These are phyloP conservation scores for Caranx melampygus DNA, from an alignment of 2,113 vertebrate genomes.

Conservation along the genomic window DNA sequence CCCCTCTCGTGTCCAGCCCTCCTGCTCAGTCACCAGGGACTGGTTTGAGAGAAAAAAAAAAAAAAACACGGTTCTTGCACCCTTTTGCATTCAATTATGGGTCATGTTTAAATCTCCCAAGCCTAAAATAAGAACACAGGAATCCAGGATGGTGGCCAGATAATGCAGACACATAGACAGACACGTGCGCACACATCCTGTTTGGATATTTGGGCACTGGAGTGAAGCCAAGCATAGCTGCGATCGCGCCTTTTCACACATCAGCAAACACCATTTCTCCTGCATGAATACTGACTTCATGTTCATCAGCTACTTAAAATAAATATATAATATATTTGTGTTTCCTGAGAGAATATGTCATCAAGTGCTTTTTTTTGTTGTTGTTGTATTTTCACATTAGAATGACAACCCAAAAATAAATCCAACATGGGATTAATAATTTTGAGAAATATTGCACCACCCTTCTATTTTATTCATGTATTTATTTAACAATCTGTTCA, in stretches of 20 bases:
- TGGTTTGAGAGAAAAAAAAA: conserved; percentile 35
- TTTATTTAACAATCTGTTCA: conserved; percentile 42
- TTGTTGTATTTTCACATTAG: neutral
- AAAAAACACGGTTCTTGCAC: conserved; percentile 41
- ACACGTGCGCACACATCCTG: conserved; percentile 14
- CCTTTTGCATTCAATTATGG: conserved; percentile 69
- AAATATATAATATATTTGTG: neutral
- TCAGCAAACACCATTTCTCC: conserved; percentile 43
- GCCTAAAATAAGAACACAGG: conserved; percentile 62
- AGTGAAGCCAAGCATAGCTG: conserved; percentile 67
- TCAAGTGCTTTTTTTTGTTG: neutral
- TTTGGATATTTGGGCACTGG: conserved; percentile 61
- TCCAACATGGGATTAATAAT: neutral
- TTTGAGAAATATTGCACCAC: neutral
- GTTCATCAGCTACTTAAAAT: conserved; percentile 20
- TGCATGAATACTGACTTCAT: conserved; percentile 41
- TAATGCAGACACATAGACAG: conserved; percentile 55
- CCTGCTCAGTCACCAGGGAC: conserved; percentile 57
- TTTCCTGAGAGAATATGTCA: neutral
- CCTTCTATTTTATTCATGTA: neutral
- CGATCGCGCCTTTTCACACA: conserved; percentile 50
- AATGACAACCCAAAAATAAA: conserved; percentile 14
- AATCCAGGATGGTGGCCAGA: conserved; percentile 48
- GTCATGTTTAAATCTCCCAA: conserved; percentile 67
- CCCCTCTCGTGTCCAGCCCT: conserved; percentile 21